phyloP scores from a whole-genome alignment of 2,113 vertebrate genomes.

The Bothrops jararaca region DNA sequence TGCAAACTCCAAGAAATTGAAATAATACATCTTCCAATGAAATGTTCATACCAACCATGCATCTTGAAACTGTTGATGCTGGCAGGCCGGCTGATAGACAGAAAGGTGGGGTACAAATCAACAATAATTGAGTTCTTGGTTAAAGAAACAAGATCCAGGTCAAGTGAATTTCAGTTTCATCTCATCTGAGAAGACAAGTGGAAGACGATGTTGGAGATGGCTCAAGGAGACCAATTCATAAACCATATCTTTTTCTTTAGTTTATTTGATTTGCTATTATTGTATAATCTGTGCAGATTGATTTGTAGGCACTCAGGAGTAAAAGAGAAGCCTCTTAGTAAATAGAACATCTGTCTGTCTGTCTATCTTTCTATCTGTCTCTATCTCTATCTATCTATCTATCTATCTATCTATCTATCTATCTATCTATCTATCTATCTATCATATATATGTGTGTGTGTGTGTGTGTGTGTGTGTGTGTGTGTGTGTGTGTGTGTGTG shows the following conservation, averaged over 20 bases:
- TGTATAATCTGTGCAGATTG: constrained; percentile 46
- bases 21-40: neutral
- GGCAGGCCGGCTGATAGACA: neutral
- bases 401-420: too few relatives aligned
- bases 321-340: constrained; percentile 30
- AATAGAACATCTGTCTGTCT: constrained; percentile 35
- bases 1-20: neutral
- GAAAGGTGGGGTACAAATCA: neutral
- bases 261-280: constrained; percentile 17
- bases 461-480: too few relatives aligned
- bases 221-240: neutral
- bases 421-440: neutral
- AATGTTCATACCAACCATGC: neutral
- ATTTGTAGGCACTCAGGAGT: constrained; percentile 41
- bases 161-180: neutral
- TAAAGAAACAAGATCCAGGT: neutral
- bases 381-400: too few relatives aligned
- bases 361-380: too few relatives aligned
- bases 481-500: too few relatives aligned
- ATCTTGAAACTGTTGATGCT: neutral
- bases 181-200: neutral
- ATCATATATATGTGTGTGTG: too few relatives aligned
- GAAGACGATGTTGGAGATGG: neutral
- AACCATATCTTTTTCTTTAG: neutral
- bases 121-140: neutral